Conservation (phyloP, 92 coral and sea anemone genomes). For the Phymanthus crucifer region DNA sequence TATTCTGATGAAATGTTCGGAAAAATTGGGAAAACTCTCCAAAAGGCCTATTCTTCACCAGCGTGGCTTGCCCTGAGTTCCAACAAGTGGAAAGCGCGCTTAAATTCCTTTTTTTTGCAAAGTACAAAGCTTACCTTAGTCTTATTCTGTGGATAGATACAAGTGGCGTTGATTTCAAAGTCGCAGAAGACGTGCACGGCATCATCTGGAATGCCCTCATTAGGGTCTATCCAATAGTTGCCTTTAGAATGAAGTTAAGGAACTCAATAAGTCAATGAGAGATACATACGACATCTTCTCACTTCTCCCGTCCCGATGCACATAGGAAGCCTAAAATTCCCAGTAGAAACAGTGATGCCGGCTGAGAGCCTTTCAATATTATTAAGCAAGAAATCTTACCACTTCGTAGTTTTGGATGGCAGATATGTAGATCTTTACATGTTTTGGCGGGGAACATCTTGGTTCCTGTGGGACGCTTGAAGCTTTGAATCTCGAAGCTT, state of each 20-base stretch:
- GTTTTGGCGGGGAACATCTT: slow-evolving; percentile 89
- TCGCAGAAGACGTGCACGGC: slow-evolving; percentile 84
- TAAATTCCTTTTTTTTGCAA: no score
- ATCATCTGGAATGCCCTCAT: slow-evolving; percentile 90
- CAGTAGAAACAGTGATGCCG: not conserved
- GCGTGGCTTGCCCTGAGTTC: no score
- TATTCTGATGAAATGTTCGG: no score
- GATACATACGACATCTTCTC: not conserved
- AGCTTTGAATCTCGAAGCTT: slow-evolving; percentile 71
- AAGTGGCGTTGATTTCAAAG: slow-evolving; percentile 81
- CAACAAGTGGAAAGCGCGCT: no score
- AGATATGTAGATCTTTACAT: slow-evolving; percentile 87
- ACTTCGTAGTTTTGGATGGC: slow-evolving; percentile 62
- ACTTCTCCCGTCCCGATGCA: no score
- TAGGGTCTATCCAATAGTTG: slow-evolving; percentile 94
- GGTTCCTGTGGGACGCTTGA: slow-evolving; percentile 79
- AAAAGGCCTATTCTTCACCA: no score
- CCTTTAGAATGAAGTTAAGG: slow-evolving; percentile 45
- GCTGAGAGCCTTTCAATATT: not conserved
- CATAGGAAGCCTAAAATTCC: no score
- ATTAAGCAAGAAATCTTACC: slow-evolving; percentile 44
- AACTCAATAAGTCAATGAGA: not conserved
- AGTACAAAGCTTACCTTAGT: slow-evolving; percentile 42
- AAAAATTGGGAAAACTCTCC: no score
- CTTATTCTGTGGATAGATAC: slow-evolving; percentile 69